phyloP scores from a whole-genome alignment of 2,113 vertebrate species.

The Nothoprocta pentlandii region DNA sequence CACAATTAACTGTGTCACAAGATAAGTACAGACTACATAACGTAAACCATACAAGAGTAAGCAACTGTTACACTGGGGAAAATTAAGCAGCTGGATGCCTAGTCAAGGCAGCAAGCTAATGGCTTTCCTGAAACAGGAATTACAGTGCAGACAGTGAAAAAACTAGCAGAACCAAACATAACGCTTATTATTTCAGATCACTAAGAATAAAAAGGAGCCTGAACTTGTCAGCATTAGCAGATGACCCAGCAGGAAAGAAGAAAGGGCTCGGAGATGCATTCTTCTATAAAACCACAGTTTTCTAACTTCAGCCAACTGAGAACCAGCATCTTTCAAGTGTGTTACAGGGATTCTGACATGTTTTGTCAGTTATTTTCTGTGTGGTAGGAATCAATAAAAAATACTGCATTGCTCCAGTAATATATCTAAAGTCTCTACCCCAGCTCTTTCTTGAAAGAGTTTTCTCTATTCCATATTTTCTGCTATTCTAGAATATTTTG shows the following conservation, averaged over 20 bases:
- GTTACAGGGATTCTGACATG: neutral
- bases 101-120: neutral
- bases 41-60: neutral
- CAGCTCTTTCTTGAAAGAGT: neutral
- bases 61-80: neutral
- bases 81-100: neutral
- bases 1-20: neutral
- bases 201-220: neutral
- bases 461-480: neutral
- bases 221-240: neutral
- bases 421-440: neutral
- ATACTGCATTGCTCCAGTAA: neutral
- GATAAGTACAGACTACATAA: neutral
- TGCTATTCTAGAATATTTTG: neutral
- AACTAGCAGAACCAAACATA: neutral
- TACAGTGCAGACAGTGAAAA: neutral
- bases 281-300: neutral
- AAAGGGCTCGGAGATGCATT: neutral
- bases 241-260: neutral
- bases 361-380: neutral
- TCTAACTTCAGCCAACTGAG: neutral
- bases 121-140: neutral
- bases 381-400: neutral
- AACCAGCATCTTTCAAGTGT: neutral
- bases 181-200: neutral